Evolutionary conservation across 2,888 invertebrate genomes (phyloP), one percentile per base, ranked within the genome.

Genomic region (Cheilosia impressa): DNA sequence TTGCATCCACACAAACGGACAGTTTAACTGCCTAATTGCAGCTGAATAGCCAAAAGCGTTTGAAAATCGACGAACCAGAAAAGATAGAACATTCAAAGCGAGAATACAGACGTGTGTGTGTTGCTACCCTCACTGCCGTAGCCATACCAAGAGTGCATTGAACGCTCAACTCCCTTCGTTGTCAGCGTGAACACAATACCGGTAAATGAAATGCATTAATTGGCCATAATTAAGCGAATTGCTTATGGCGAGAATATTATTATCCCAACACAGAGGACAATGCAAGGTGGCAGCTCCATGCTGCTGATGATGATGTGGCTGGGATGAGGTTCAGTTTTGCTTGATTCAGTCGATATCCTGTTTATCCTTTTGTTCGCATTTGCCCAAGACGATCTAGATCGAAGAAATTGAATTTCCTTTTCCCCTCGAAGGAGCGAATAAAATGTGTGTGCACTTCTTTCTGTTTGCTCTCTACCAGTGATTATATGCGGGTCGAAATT

Each of bases 211-310:
- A 34, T 80, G 43, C 65, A 80, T 80, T 69, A 80, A 80, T 80
- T 80, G 79, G 79, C 66, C 73, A 73, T 80, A 73, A 80, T 72
- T 66, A 80, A 83, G 62, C 62, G 55, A 72, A 83, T 72, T 72
- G 82, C 82, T 78, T 66, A 68, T 62, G 72, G 66, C 53, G 77
- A 72, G 78, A 65, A 68, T 66, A 82, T 66, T 72, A 82, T 66
- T 68, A 76, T 72, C 17, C 52, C 9, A 57, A 38, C 13, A 24
- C 41, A 60, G 24, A 52, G 7, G 22, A 7, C 4, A 13, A 19
- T 43, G 62, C 50, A 31, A 55, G 24, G 57, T 19, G 34, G 43
- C 50, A 27, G 43, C 58, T 38, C 24, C 19, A 57, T 55, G 55
- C 43, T 41, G 47, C 58, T 50, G 45, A 47, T 22, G 50, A n/a